Evolutionary conservation across 2,113 vertebrate genomes (phyloP), one percentile per base, ranked within the genome.

Genomic region (Conger conger): DNA sequence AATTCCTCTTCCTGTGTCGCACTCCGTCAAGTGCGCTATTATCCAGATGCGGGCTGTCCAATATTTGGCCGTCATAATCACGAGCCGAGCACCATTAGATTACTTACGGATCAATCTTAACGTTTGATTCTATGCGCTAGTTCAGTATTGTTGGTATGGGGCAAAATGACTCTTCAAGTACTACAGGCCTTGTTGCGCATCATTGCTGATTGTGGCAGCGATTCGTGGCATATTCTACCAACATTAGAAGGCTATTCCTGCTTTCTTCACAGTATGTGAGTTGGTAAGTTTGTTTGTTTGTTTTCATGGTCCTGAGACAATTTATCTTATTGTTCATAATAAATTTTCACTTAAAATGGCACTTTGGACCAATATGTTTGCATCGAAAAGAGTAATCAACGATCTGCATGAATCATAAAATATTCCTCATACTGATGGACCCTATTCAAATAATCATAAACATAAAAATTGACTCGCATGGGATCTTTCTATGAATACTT

Each of bases 11-110:
- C 35, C 77, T 40, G 77, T 79, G 77, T 40, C 13, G 20, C 77
- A 38, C 36, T 79, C 23, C 38, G 17, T 20, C 77, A 79, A 40
- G 35, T 40, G 77, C 77, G 6, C 40, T 18, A 79, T 79, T 79
- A 40, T 15, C 35, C 35, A 40, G 20, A 79, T 30, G 11, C 4
- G 36, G 36, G 35, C 77, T 40, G 77, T 13, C 2, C 4, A 73
- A 30, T 20, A 38, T 73, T 80, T 57, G 50, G 57, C 45, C 85
- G 82, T 60, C 80, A 83, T 77, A 2, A 81, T 81, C 20, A 78
- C 77, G 80, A 23, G 53, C 15, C 27, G 83, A 85, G 85, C 80
- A 83, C 16, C 50, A 83, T 87, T 83, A 83, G 27, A 17, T 30
- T 53, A 68, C 3, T 42, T 17, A 27, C 23, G 11, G 27, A 73